Conservation (phyloP, 30 jellyfish, hydroid and myxozoan genomes). For the Catostylus mosaicus region DNA sequence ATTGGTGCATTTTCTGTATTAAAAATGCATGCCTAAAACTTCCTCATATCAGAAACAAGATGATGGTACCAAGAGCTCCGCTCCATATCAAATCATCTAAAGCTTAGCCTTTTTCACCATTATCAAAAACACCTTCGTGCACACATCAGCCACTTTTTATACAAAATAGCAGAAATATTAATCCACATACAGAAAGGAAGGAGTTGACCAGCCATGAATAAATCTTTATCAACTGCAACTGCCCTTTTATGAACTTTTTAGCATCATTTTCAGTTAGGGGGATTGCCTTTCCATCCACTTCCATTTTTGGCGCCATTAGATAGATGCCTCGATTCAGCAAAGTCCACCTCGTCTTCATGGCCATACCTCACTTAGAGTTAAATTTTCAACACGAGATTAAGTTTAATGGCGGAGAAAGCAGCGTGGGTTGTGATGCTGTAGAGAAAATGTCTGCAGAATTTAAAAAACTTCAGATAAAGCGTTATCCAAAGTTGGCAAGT, state of each 20-base stretch:
- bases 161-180: no score
- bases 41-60: no score
- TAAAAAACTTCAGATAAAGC: constrained; percentile 35
- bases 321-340: constrained; percentile 7
- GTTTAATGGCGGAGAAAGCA: not conserved
- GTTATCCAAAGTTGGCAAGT: constrained; percentile 39
- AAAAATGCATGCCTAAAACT: no score
- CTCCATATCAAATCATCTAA: no score
- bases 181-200: constrained; percentile 24
- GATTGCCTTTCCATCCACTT: not conserved
- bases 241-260: not conserved
- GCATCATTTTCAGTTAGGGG: not conserved
- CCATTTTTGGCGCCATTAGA: constrained; percentile 17
- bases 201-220: constrained; percentile 20
- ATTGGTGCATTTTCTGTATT: no score
- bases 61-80: no score
- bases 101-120: no score
- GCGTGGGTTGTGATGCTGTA: not conserved
- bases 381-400: not conserved
- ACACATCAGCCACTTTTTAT: no score
- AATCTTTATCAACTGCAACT: not conserved
- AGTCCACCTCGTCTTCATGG: not conserved
- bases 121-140: no score
- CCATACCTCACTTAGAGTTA: not conserved
- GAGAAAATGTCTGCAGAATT: constrained; percentile 28